phyloP scores from a whole-genome alignment of 2,888 invertebrate genomes.

The Seira musarum region DNA sequence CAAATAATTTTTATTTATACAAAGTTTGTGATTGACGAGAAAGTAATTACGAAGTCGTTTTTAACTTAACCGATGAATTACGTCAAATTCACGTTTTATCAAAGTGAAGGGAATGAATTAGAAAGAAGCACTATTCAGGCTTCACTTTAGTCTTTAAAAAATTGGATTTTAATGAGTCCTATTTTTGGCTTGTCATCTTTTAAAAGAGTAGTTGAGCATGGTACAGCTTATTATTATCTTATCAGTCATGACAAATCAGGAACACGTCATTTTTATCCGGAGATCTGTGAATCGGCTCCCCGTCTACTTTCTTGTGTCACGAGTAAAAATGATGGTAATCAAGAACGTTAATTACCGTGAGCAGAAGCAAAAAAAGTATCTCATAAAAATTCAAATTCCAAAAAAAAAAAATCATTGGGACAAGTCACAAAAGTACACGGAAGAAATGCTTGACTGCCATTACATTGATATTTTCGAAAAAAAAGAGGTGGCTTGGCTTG shows the following conservation, averaged over 20 bases:
- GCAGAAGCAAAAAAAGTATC: conserved; percentile 22
- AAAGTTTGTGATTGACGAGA: conserved; percentile 10
- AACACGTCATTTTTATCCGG: conserved; percentile 14
- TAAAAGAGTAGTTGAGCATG: no score
- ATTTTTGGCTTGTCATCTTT: conserved; percentile 40
- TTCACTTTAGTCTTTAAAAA: neutral
- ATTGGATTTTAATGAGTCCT: conserved; percentile 2
- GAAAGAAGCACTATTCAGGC: no score
- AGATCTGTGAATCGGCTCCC: neutral
- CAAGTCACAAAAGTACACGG: conserved; percentile 33
- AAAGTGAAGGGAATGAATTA: conserved; percentile 13
- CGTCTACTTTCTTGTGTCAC: conserved; percentile 11
- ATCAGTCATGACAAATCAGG: conserved; percentile 36
- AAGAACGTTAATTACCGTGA: conserved; percentile 61
- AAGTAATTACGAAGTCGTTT: conserved; percentile 2
- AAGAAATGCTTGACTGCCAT: conserved; percentile 58
- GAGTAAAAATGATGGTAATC: conserved; percentile 39
- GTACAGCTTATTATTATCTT: conserved; percentile 15
- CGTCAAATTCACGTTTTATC: conserved; percentile 4
- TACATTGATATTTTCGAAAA: conserved; percentile 18
- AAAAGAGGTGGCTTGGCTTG: conserved; percentile 11
- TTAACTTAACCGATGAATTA: no score
- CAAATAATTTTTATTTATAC: no score
- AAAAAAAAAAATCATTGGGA: no score
- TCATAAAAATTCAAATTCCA: neutral